phyloP scores from a whole-genome alignment of 2,113 vertebrate species.

The Brachyhypopomus gauderio region DNA sequence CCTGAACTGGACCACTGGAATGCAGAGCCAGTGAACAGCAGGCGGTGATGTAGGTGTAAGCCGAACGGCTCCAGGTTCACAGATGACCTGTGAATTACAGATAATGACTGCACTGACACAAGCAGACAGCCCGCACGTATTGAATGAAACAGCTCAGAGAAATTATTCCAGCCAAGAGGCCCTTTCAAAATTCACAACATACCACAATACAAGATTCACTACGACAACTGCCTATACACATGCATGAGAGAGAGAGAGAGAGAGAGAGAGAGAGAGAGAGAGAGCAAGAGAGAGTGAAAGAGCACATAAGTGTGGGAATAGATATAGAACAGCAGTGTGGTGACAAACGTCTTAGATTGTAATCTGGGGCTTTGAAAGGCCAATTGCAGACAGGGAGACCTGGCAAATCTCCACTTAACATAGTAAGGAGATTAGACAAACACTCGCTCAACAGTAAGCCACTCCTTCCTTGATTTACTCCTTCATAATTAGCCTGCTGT shows the following conservation, averaged over 20 bases:
- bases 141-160: background rate
- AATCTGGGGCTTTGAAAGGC: slow-evolving; percentile 27
- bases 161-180: background rate
- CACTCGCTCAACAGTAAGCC: slow-evolving; percentile 53
- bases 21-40: background rate
- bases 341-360: background rate
- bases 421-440: slow-evolving; percentile 62
- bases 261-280: background rate
- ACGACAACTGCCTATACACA: background rate
- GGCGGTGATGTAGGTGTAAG: too few relatives aligned
- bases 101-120: background rate
- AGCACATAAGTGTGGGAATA: slow-evolving; percentile 3
- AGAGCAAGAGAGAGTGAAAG: background rate
- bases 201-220: background rate
- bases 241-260: slow-evolving; percentile 5
- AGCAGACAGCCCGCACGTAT: background rate
- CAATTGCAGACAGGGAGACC: slow-evolving; percentile 13
- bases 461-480: slow-evolving; percentile 59
- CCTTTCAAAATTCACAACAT: background rate
- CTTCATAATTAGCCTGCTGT: slow-evolving; percentile 58
- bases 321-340: background rate
- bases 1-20: background rate
- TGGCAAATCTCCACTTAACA: slow-evolving; percentile 64
- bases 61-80: too few relatives aligned
- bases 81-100: too few relatives aligned